Base-by-base conservation (phyloP, 53 echinoderm and acorn worm species). In the Pentamera pediparva region DNA sequence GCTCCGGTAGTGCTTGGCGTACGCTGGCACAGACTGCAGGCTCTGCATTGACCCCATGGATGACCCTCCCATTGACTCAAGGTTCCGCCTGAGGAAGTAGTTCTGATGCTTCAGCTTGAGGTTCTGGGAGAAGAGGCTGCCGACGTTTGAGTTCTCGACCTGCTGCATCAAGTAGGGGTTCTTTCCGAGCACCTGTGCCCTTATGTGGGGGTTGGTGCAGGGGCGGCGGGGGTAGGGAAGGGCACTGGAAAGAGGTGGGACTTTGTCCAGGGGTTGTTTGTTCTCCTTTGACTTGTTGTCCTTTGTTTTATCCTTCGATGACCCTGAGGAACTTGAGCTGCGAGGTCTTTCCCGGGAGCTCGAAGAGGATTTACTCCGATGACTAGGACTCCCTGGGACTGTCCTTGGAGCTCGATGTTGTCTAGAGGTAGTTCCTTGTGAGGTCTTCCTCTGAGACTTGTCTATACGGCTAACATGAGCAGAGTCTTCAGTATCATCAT, bases 1-100 rank as follows among this genome's bases (percentile, higher is more conserved):
- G 75, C 91, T 91, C 40, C 90, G 86, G 57, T 98, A 98, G 76
- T 98, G 98, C 51, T 91, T 91, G 61, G 98, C 98, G 45, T 98
- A 89, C 39, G 80, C 86, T 36, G 98, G 98, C 30, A 98, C 83
- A 31, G 89, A 90, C 87, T 86, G 82, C 26, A 91, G 82, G 60
- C 88, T 88, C 79, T 89, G 92, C 79, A 85, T 82, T 62, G 80
- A 79, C 12, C 88, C 85, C 47, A 45, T 45, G 13, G 47, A 15
- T 12, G 47, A 45, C 13, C 58, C 58, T 25, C 53, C 53, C 48
- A 84, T 84, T 1, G 81, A 70, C 59, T 92, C 92, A 57, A 98
- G 71, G 59, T 83, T 91, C 41, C 80, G 75, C 61, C 84, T 85
- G 43, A 98, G 88, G 69, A 88, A 82, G 34, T 56, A 71, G 38